Evolutionary conservation across 2,113 vertebrate genomes (phyloP), one percentile per base, ranked within the genome.

Genomic region (Pitta sordida): DNA sequence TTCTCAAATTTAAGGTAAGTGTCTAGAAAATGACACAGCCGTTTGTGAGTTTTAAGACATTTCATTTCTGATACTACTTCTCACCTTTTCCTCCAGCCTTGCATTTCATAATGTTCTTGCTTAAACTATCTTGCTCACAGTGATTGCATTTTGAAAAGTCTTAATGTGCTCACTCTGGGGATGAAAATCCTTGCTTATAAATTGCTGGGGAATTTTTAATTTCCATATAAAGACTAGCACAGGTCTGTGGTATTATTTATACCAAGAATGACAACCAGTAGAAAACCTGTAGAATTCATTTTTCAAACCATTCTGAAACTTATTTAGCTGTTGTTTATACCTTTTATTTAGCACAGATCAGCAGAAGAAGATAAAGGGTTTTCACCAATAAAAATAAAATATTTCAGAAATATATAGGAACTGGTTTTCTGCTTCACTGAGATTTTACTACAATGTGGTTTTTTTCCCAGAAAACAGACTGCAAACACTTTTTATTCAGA

Each of bases 211-310:
- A 48, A 13, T 12, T 56, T 83, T 39, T 2, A 7, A 52, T 48
- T 16, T 63, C 20, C 29, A 16, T 39, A 15, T 17, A 63, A 76
- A 55, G 8, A 15, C 13, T 59, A 73, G 6, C 7, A 65, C 3
- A 23, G 0, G 3, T 67, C 43, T 43, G 13, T 5, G 3, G 18
- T 22, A 15, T 19, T 32, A 46, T 59, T 62, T 67, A 27, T 27
- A 5, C 5, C 15, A 29, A 13, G 2, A 23, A 10, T 27, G 39
- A 11, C 8, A 43, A 21, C 2, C 0, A 0, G 30, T 37, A 29
- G 11, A 68, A 89, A 86, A 73, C 9, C 1, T 51, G 3, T 10
- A 49, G 20, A 92, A 69, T 48, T 55, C 2, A 0, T 17, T 67
- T 88, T 67, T 15, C 10, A 62, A 44, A 22, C 3, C 63, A 46